These are phyloP conservation scores for Lysandra coridon DNA, from an alignment of 2,888 invertebrate species.

Conservation along the genomic window DNA sequence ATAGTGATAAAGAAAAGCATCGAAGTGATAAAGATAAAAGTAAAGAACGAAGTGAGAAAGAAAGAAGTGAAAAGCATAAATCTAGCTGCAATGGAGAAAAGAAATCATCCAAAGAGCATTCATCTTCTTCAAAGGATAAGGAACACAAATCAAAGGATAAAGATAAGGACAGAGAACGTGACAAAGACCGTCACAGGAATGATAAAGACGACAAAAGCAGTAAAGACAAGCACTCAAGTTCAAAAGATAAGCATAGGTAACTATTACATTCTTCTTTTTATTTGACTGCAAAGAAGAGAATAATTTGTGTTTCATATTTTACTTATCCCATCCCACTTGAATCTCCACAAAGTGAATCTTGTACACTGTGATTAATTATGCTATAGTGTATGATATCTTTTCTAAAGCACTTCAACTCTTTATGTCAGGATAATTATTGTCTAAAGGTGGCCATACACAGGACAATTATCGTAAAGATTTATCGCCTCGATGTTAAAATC, in stretches of 20 bases:
- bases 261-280: not conserved
- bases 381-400: no score
- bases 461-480: no score
- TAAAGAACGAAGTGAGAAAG: slow-evolving; percentile 44
- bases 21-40: slow-evolving; percentile 67
- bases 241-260: slow-evolving; percentile 81
- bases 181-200: slow-evolving; percentile 55
- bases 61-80: slow-evolving; percentile 51
- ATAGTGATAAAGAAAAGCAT: slow-evolving; percentile 57
- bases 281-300: not conserved
- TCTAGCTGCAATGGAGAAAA: slow-evolving; percentile 51
- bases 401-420: no score
- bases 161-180: slow-evolving; percentile 48
- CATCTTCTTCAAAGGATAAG: slow-evolving; percentile 68
- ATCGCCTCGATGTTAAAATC: no score
- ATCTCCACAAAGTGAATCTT: not conserved
- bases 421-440: no score
- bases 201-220: slow-evolving; percentile 69
- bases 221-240: slow-evolving; percentile 70
- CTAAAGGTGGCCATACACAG: no score
- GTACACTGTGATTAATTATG: no score
- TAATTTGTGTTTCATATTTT: not conserved
- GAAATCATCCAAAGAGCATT: slow-evolving; percentile 58
- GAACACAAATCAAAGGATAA: slow-evolving; percentile 67
- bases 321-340: not conserved